Evolutionary conservation across 2,113 vertebrate genomes (phyloP).

Genomic region (Henicopernis longicauda): DNA sequence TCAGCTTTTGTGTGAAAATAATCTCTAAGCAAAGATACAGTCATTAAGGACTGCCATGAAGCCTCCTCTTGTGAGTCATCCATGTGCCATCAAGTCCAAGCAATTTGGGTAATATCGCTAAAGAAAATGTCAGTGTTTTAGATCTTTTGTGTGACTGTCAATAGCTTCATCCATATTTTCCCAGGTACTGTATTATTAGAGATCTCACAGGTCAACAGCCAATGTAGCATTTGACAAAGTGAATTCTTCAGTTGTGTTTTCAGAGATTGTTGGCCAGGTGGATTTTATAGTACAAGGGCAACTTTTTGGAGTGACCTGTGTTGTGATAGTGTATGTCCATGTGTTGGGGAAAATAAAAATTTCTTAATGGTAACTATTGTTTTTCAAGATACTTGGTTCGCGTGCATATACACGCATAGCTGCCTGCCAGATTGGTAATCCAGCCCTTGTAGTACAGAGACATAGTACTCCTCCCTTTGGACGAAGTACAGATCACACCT

Average conservation of each 20-base stretch:
- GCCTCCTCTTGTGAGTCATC: neutral
- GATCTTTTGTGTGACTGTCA: neutral
- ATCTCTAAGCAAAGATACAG: neutral
- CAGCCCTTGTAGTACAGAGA: neutral
- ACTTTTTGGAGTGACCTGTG: neutral
- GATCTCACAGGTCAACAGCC: neutral
- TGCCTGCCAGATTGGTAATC: neutral
- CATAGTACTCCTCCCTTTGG: neutral
- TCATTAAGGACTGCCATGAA: neutral
- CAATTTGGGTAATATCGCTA: neutral
- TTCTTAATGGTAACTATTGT: neutral
- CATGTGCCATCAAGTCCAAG: neutral
- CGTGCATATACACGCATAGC: fast-evolving
- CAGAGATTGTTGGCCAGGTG: neutral
- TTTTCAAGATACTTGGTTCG: neutral
- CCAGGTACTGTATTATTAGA: neutral
- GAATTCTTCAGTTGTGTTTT: neutral
- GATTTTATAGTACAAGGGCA: neutral
- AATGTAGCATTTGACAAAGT: neutral
- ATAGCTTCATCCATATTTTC: neutral
- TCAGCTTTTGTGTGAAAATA: neutral
- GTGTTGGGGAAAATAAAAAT: neutral
- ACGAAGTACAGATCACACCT: neutral
- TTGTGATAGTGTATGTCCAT: neutral
- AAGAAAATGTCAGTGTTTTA: neutral